Base-by-base conservation (phyloP, 2,888 invertebrate species). In the Acrocyrtus sp. region DNA sequence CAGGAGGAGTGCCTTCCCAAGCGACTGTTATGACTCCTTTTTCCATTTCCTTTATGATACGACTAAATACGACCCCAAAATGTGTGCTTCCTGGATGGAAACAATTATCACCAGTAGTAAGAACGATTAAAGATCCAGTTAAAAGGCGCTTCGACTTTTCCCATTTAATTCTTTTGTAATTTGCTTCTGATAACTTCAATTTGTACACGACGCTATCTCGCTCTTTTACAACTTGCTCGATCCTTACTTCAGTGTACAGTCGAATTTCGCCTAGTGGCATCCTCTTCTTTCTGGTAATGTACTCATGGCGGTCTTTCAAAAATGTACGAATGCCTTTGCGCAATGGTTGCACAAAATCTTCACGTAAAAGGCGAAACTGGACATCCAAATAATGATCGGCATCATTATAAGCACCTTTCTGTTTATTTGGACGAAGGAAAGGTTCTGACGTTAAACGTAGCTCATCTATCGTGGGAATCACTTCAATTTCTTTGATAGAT, bases 271-370 rank as follows among this genome's bases (percentile, higher is more conserved):
- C 80, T 3, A 75, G 27, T 0, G 78, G 78, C 67, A 78, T 72
- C 45, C 54, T 58, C 53, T 76, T 79, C n/a, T 47, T 68, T 17
- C 50, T 41, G 2, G 27, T 51, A 21, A 74, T 15, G 50, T 77
- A 80, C 3, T 65, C 75, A 21, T 50, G 43, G 6, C 77, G 85
- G 77, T 87, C 85, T 82, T 87, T 86, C 77, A 86, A 82, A 81
- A 87, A 89, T 82, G 87, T 85, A 77, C 83, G 83, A 83, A 92
- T 87, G 73, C 91, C 92, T 81, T 90, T 87, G 39, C 92, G 85
- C 24, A 95, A 83, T 0, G 94, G 92, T 19, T 87, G 86, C 34
- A 92, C 87, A 82, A 92, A 93, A 84, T 95, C 95, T 85, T 95
- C 93, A 34, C 92, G 85, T 56, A 95, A 83, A 39, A 94, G 85